Evolutionary conservation across 2,113 vertebrate genomes (phyloP).

Genomic region (Hydrochoerus hydrochaeris): DNA sequence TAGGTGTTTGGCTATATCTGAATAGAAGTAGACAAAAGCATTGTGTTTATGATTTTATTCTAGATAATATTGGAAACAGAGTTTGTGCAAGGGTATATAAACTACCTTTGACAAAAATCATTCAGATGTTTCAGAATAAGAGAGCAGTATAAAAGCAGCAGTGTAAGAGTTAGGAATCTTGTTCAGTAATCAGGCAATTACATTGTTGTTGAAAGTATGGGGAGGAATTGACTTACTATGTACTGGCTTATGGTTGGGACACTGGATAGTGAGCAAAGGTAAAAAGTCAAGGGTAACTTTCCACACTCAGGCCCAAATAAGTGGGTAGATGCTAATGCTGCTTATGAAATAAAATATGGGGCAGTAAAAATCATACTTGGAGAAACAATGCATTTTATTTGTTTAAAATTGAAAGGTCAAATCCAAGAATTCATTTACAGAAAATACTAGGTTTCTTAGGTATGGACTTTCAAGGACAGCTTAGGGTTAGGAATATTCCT

Average conservation of each 20-base stretch:
- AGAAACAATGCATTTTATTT: background rate
- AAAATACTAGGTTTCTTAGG: background rate
- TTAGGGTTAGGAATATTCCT: background rate
- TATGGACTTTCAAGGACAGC: background rate
- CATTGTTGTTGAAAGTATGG: background rate
- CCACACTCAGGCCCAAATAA: background rate
- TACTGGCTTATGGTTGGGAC: accelerated
- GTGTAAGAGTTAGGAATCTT: background rate
- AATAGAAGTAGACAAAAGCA: background rate
- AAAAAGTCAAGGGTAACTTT: background rate
- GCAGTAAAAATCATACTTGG: background rate
- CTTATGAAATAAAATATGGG: background rate
- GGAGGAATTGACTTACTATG: background rate
- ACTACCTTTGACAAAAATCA: no score
- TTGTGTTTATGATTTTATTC: background rate
- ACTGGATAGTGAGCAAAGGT: background rate
- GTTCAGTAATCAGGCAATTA: background rate
- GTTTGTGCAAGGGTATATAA: background rate
- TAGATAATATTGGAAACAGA: background rate
- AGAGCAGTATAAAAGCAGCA: background rate
- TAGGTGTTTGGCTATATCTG: background rate
- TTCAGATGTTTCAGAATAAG: background rate
- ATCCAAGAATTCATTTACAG: background rate
- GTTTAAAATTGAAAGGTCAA: background rate
- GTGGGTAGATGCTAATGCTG: background rate